These are phyloP conservation scores for Adelphocoris suturalis DNA, from an alignment of 2,888 invertebrate species.

Conservation along the genomic window DNA sequence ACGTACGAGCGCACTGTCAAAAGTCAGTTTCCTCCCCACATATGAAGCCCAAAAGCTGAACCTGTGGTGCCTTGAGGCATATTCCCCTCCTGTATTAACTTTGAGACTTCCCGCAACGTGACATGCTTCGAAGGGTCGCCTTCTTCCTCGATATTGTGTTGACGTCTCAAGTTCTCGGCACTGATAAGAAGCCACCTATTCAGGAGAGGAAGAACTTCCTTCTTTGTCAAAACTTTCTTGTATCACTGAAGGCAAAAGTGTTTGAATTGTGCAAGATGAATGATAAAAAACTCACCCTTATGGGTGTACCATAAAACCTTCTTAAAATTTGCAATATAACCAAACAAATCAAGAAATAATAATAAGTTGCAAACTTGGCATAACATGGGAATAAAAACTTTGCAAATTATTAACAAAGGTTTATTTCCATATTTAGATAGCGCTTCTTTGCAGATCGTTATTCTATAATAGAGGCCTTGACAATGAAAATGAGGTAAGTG, in stretches of 20 bases:
- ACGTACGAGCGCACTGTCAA: conserved; percentile 34
- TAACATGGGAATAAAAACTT: too few relatives aligned
- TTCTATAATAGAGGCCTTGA: too few relatives aligned
- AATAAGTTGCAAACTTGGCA: too few relatives aligned
- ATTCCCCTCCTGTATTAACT: conserved; percentile 32
- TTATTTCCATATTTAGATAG: too few relatives aligned
- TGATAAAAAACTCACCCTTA: too few relatives aligned
- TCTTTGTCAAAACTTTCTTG: background rate
- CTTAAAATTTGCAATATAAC: too few relatives aligned
- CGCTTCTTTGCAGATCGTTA: too few relatives aligned
- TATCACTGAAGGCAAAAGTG: background rate
- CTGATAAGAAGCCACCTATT: background rate
- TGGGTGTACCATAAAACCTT: too few relatives aligned
- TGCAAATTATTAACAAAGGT: too few relatives aligned
- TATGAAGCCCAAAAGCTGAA: conserved; percentile 3
- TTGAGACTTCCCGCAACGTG: background rate
- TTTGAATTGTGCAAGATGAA: too few relatives aligned
- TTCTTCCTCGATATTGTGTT: conserved; percentile 23
- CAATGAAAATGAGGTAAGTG: too few relatives aligned
- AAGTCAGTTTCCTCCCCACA: conserved; percentile 31
- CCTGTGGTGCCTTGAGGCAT: background rate
- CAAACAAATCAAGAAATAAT: too few relatives aligned
- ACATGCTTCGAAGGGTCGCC: background rate
- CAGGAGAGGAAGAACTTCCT: background rate
- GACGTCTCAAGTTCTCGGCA: conserved; percentile 13